phyloP scores from a whole-genome alignment of 2,113 vertebrate species.

The Phasianus colchicus region DNA sequence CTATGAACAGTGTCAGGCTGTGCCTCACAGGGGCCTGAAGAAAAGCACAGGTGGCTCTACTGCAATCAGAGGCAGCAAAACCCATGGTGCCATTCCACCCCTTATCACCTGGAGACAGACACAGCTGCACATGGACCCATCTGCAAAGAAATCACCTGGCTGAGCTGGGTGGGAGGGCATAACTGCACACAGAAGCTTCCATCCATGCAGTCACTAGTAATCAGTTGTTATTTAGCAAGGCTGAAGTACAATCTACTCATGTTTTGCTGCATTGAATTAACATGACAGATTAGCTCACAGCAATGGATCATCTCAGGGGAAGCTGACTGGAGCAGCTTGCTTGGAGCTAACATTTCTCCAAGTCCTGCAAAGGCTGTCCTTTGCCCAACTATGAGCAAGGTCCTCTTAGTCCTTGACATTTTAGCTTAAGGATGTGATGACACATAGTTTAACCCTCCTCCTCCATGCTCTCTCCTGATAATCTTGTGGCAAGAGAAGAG shows the following conservation, averaged over 20 bases:
- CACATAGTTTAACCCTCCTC: neutral
- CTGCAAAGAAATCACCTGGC: neutral
- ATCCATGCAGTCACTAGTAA: neutral
- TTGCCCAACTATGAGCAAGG: neutral
- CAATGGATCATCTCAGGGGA: neutral
- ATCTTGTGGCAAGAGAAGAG: neutral
- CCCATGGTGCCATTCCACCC: rapidly evolving
- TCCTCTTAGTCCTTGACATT: neutral
- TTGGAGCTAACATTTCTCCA: neutral
- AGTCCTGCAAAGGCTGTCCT: neutral
- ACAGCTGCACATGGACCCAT: neutral
- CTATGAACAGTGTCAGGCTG: neutral
- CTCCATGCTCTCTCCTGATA: neutral
- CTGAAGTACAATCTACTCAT: neutral
- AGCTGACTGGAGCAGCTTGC: neutral
- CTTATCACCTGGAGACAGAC: neutral
- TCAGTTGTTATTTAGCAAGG: neutral
- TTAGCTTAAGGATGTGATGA: neutral
- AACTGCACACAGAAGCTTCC: neutral
- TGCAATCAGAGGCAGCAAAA: neutral
- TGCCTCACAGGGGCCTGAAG: neutral
- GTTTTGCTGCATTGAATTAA: neutral
- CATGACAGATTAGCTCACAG: neutral
- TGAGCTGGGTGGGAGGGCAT: neutral
- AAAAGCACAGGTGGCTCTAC: neutral